A percentile compares a stretch with the other conserved stretches of the same genome.
phyloP scores from a whole-genome alignment of 1,140 invertebrate species.

The Aphaenogaster rudis region DNA sequence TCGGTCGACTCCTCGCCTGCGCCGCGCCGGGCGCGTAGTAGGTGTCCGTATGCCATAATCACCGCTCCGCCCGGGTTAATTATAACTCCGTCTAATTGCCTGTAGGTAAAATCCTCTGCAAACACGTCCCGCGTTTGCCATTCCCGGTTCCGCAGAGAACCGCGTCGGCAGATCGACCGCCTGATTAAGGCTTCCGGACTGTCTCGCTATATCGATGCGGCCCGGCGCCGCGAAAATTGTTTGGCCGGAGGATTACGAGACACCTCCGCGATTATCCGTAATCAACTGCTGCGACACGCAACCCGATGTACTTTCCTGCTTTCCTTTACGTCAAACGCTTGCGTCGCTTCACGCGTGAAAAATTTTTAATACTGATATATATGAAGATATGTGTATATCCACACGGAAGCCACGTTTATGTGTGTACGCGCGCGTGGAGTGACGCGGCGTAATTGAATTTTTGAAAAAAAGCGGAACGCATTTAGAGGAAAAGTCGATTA shows the following conservation, averaged over 20 bases:
- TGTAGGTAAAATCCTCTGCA: constrained; percentile 55
- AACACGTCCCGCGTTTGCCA: constrained; percentile 35
- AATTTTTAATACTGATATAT: constrained; percentile 3
- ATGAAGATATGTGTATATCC: background rate
- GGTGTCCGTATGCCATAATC: constrained; percentile 62
- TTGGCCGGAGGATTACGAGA: background rate
- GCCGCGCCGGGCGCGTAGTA: constrained; percentile 32
- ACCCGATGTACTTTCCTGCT: background rate
- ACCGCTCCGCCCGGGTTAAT: constrained; percentile 61
- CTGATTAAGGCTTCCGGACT: constrained; percentile 52
- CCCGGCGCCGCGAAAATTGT: background rate
- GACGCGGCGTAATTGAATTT: constrained; percentile 62
- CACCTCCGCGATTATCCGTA: constrained; percentile 17
- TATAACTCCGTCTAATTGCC: constrained; percentile 77
- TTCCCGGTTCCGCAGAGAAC: background rate
- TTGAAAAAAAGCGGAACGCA: constrained; percentile 55
- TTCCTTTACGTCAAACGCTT: background rate
- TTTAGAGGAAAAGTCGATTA: constrained; percentile 63
- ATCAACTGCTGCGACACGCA: constrained; percentile 27
- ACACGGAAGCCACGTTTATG: constrained; percentile 25
- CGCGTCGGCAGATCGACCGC: constrained; percentile 24
- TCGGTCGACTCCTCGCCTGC: constrained; percentile 43
- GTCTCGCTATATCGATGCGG: constrained; percentile 2
- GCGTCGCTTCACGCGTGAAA: background rate
- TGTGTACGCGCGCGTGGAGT: constrained; percentile 14